These are phyloP conservation scores for Caligus rogercresseyi DNA, from an alignment of 1,140 invertebrate genomes.

Conservation along the genomic window DNA sequence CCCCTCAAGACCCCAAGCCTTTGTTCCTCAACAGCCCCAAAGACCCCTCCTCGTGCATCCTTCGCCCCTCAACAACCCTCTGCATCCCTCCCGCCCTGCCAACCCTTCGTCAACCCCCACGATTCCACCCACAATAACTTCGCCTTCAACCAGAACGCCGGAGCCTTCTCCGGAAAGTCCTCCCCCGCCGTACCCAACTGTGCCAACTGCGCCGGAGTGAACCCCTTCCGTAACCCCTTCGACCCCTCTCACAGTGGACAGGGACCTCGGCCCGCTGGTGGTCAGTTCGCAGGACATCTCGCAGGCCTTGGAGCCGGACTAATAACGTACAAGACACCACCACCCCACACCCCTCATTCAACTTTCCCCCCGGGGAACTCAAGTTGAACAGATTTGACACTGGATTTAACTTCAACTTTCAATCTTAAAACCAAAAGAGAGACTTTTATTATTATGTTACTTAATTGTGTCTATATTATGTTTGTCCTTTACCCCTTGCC, in stretches of 20 bases:
- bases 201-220: constrained; percentile 20
- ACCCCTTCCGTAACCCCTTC: constrained; percentile 20
- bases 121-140: constrained; percentile 19
- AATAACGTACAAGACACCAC: background rate
- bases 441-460: background rate
- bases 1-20: background rate
- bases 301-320: background rate
- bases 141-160: constrained; percentile 15
- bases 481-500: background rate
- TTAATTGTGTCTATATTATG: background rate
- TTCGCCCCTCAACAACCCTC: background rate
- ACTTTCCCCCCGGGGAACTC: constrained; percentile 20
- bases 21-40: constrained; percentile 5
- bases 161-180: background rate
- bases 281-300: background rate
- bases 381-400: constrained; percentile 19
- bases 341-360: background rate
- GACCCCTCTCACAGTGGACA: constrained; percentile 9
- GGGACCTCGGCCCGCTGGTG: background rate
- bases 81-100: background rate
- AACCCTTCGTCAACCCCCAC: constrained; percentile 20
- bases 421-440: constrained; percentile 8
- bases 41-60: background rate
- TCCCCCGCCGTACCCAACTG: constrained; percentile 9
- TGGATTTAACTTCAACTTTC: constrained; percentile 20